Conservation (phyloP, 2,888 invertebrate species). For the Tholera decimalis region DNA sequence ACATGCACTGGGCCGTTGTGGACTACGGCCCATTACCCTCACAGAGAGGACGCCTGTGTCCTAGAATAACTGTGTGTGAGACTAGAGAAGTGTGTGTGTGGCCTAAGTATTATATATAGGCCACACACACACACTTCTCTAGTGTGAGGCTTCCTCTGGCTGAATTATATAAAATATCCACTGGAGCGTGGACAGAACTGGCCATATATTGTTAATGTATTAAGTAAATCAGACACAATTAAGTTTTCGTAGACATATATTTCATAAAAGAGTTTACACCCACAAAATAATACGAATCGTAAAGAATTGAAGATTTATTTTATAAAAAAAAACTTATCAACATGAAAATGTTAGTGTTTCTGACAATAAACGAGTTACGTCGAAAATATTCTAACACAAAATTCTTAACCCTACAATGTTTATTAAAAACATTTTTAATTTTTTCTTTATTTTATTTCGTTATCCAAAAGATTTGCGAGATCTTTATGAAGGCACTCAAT, state of each 20-base stretch:
- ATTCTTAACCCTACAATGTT: conserved; percentile 76
- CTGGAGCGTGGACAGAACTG: too few relatives aligned
- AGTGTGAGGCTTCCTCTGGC: too few relatives aligned
- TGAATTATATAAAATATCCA: too few relatives aligned
- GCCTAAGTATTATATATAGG: too few relatives aligned
- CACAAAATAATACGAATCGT: conserved; percentile 82
- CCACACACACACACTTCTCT: too few relatives aligned
- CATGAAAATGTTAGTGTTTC: conserved; percentile 82
- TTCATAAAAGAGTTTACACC: conserved; percentile 79
- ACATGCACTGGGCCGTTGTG: too few relatives aligned
- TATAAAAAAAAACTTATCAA: conserved; percentile 77
- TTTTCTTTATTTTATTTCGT: conserved; percentile 69
- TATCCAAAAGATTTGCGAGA: conserved; percentile 86
- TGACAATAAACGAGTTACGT: conserved; percentile 75
- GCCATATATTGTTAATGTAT: background rate
- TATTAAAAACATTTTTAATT: conserved; percentile 73
- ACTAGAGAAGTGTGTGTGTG: too few relatives aligned
- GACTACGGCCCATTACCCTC: too few relatives aligned
- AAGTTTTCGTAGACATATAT: conserved; percentile 80
- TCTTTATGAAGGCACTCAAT: conserved; percentile 82
- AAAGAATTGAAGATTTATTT: conserved; percentile 82
- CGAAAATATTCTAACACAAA: conserved; percentile 69
- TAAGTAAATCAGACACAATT: conserved; percentile 61
- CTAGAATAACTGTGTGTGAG: too few relatives aligned
- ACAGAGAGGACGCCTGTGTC: too few relatives aligned